These are phyloP conservation scores for Phoenicopterus ruber DNA, from an alignment of 2,113 vertebrate species.

Conservation along the genomic window DNA sequence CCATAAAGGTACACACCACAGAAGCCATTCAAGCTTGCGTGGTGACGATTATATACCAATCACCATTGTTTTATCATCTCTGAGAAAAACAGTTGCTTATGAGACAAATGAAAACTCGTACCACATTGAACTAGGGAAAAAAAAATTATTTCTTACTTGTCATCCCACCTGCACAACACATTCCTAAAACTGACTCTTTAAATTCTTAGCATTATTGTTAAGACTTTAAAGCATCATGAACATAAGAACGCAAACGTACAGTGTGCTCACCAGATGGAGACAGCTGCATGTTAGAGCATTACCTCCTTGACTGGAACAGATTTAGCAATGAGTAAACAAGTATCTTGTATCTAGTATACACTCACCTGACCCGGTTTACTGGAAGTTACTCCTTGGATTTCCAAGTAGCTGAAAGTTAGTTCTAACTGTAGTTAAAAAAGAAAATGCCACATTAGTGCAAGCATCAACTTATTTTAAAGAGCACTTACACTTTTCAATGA, in stretches of 20 bases:
- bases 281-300: too few species aligned
- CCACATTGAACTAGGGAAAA: neutral
- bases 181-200: neutral
- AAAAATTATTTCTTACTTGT: neutral
- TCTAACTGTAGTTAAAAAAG: constrained; percentile 82
- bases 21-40: neutral
- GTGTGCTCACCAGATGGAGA: neutral
- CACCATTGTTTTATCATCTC: neutral
- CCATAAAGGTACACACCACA: neutral
- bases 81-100: neutral
- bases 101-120: neutral
- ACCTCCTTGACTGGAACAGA: neutral
- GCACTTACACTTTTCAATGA: neutral
- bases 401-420: constrained; percentile 93
- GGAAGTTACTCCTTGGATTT: constrained; percentile 92
- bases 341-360: neutral
- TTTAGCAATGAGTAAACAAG: neutral
- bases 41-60: neutral
- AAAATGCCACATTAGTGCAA: neutral
- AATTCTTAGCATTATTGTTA: neutral
- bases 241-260: neutral
- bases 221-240: neutral
- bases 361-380: constrained; percentile 91
- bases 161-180: neutral
- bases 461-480: neutral